Percentiles rank a stretch among this genome's conserved stretches.
phyloP scores from a whole-genome alignment of 2,888 invertebrate species.

The Subacronicta megacephala region DNA sequence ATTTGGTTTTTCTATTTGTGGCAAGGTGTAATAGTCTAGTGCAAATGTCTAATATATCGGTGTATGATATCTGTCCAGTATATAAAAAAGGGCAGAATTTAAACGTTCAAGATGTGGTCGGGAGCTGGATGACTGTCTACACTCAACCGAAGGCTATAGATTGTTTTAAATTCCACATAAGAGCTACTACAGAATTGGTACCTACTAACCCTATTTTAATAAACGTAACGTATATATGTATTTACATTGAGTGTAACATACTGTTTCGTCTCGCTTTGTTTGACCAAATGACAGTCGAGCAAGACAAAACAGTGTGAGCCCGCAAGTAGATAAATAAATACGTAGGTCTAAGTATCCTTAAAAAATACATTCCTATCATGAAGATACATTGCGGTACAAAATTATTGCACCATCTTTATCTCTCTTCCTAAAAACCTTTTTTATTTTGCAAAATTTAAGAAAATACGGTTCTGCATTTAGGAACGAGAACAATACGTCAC shows the following conservation, averaged over 20 bases:
- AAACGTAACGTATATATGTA: too few species aligned
- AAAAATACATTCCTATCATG: too few species aligned
- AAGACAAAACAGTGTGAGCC: too few species aligned
- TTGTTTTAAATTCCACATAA: slow-evolving; percentile 62
- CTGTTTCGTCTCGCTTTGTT: too few species aligned
- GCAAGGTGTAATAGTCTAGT: slow-evolving; percentile 30
- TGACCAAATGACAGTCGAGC: too few species aligned
- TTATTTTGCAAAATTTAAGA: too few species aligned
- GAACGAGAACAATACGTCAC: slow-evolving; percentile 59
- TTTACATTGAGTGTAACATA: too few species aligned
- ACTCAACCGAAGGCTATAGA: slow-evolving; percentile 60
- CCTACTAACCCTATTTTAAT: neutral
- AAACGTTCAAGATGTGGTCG: slow-evolving; percentile 59
- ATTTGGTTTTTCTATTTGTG: slow-evolving; percentile 25
- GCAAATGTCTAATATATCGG: slow-evolving; percentile 20
- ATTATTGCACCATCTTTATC: too few species aligned
- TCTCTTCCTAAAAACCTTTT: too few species aligned
- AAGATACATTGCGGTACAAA: too few species aligned
- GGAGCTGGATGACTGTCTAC: slow-evolving; percentile 66
- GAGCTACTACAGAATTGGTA: slow-evolving; percentile 64
- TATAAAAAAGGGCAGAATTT: slow-evolving; percentile 50
- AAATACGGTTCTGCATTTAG: slow-evolving; percentile 37
- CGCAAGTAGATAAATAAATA: too few species aligned
- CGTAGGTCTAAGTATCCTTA: too few species aligned
- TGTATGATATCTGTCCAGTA: slow-evolving; percentile 44